Conservation (phyloP, 1,140 invertebrate genomes). For the Psix sp. region DNA sequence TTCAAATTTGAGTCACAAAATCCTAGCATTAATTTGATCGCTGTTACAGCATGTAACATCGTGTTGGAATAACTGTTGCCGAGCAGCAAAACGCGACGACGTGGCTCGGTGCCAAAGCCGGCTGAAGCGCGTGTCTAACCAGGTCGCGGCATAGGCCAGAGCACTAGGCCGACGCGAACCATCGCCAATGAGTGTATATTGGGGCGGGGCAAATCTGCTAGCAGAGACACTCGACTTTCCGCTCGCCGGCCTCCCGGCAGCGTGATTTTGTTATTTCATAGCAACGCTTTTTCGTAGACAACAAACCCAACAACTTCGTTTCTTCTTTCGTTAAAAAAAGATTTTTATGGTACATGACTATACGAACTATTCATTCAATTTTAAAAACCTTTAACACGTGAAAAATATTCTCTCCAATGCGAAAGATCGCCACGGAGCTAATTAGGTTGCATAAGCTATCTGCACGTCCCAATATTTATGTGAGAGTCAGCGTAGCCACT, state of each 20-base stretch:
- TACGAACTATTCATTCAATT: too few species aligned
- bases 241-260: slow-evolving; percentile 47
- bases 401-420: too few species aligned
- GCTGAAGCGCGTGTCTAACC: slow-evolving; percentile 64
- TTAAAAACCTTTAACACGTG: too few species aligned
- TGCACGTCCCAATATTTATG: slow-evolving; percentile 27
- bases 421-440: too few species aligned
- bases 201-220: slow-evolving; percentile 70
- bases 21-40: background rate
- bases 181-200: slow-evolving; percentile 74
- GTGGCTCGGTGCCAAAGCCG: slow-evolving; percentile 72
- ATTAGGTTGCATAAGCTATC: too few species aligned
- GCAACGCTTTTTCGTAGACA: slow-evolving; percentile 27
- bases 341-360: too few species aligned
- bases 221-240: slow-evolving; percentile 65
- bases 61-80: slow-evolving; percentile 67
- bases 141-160: slow-evolving; percentile 73
- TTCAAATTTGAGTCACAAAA: background rate
- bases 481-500: slow-evolving; percentile 14
- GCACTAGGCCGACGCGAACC: slow-evolving; percentile 73
- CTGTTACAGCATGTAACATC: slow-evolving; percentile 1
- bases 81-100: slow-evolving; percentile 68
- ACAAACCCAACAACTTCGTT: slow-evolving; percentile 9
- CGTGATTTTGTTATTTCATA: slow-evolving; percentile 38
- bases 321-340: slow-evolving; percentile 5